These are phyloP conservation scores for Ameiurus melas DNA, from an alignment of 2,113 vertebrate species.

Conservation along the genomic window DNA sequence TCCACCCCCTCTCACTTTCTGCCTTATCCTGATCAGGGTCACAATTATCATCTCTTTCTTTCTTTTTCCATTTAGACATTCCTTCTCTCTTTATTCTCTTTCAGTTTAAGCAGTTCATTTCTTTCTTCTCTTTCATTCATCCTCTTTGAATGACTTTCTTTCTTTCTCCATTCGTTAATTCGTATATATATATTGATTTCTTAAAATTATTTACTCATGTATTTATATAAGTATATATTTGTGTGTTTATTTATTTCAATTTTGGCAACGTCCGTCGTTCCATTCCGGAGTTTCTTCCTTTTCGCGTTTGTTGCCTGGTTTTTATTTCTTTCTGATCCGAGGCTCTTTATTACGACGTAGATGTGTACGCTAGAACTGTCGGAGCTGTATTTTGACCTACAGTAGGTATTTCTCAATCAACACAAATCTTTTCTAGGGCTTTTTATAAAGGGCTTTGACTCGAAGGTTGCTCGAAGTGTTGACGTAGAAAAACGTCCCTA, in stretches of 20 bases:
- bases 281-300: neutral
- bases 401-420: conserved; percentile 40
- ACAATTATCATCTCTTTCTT: neutral
- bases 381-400: conserved; percentile 44
- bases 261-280: neutral
- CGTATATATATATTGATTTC: neutral
- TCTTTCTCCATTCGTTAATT: neutral
- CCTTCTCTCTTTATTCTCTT: neutral
- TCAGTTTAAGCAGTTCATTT: neutral
- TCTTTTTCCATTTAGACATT: neutral
- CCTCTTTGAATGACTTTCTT: neutral
- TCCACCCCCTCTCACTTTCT: neutral
- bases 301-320: neutral
- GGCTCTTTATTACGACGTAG: conserved; percentile 40
- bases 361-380: conserved; percentile 37
- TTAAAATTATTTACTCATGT: neutral
- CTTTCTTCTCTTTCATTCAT: neutral
- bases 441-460: conserved; percentile 53
- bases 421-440: conserved; percentile 52
- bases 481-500: conserved; percentile 46
- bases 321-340: conserved; percentile 31
- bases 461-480: conserved; percentile 59
- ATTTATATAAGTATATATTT: neutral
- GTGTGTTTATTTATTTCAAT: neutral
- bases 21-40: too few relatives aligned